Evolutionary conservation across 2,888 invertebrate species (phyloP), one percentile per base, ranked within the genome.

Genomic region (Selenia dentaria): DNA sequence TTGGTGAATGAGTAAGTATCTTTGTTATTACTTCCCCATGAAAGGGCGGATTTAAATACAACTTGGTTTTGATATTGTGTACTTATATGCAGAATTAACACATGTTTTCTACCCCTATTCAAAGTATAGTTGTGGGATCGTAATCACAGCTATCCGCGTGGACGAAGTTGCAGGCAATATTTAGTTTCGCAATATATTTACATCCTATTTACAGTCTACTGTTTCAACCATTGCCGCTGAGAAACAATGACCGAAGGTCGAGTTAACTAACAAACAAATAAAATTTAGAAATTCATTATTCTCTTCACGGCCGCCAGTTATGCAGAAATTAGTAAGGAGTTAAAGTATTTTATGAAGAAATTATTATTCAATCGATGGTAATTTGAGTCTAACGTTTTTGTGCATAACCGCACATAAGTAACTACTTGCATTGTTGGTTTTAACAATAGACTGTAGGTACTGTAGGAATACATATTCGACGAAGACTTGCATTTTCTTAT

Each of bases 181-280:
- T n/a, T n/a, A n/a, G n/a, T n/a, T n/a, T n/a, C n/a, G n/a, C n/a
- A n/a, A n/a, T n/a, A n/a, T n/a, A n/a, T n/a, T n/a, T n/a, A n/a
- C n/a, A n/a, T n/a, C n/a, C n/a, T n/a, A n/a, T n/a, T n/a, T n/a
- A n/a, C n/a, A n/a, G n/a, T n/a, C n/a, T n/a, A n/a, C n/a, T n/a
- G n/a, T n/a, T n/a, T n/a, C n/a, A n/a, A 28, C 40, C 32, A 37
- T 47, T 48, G 41, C 28, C 12, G 36, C 28, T 32, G 11, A 14
- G 28, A 48, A 37, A 48, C 47, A 48, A 48, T 48, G 20, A 18
- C n/a, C 28, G 37, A 48, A 48, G 47, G 47, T 10, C 28, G 18
- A 18, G 34, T 46, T 46, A 34, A 38, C 34, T 12, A 47, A 47
- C 41, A 32, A 33, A 25, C 12, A 31, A 41, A 48, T 41, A 22